Conservation (phyloP, 2,888 invertebrate species). For the Lasioglossum marginatum region DNA sequence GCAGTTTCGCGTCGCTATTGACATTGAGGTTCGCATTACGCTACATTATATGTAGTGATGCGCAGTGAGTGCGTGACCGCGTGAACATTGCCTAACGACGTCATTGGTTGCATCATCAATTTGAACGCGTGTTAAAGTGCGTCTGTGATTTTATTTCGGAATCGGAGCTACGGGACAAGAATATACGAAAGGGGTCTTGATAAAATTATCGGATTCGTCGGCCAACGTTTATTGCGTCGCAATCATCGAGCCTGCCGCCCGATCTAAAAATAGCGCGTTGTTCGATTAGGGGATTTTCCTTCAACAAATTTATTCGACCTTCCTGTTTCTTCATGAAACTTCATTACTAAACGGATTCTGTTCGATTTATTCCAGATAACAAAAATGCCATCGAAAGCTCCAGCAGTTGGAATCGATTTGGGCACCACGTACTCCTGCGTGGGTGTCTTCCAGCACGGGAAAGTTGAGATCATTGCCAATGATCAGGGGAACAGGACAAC, state of each 20-base stretch:
- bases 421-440: constrained; percentile 96
- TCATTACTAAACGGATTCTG: not conserved
- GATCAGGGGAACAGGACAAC: constrained; percentile 95
- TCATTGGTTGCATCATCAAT: not conserved
- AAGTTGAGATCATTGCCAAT: constrained; percentile 94
- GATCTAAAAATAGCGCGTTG: not conserved
- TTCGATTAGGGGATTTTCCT: not conserved
- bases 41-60: not conserved
- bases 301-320: not conserved
- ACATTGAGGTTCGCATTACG: not conserved
- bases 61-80: not conserved
- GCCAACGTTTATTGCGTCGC: not conserved
- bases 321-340: not conserved
- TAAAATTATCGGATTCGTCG: not conserved
- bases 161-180: not conserved
- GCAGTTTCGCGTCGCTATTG: not conserved
- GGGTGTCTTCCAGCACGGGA: constrained; percentile 93
- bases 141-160: not conserved
- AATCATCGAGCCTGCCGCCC: not conserved
- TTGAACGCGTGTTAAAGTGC: not conserved
- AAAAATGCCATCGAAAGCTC: constrained; percentile 82
- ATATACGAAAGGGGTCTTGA: not conserved
- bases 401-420: constrained; percentile 92
- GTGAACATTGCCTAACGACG: not conserved
- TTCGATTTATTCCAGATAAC: constrained; percentile 23